These are phyloP conservation scores for Rhopalosiphum maidis DNA, from an alignment of 1,140 invertebrate species.

Conservation along the genomic window DNA sequence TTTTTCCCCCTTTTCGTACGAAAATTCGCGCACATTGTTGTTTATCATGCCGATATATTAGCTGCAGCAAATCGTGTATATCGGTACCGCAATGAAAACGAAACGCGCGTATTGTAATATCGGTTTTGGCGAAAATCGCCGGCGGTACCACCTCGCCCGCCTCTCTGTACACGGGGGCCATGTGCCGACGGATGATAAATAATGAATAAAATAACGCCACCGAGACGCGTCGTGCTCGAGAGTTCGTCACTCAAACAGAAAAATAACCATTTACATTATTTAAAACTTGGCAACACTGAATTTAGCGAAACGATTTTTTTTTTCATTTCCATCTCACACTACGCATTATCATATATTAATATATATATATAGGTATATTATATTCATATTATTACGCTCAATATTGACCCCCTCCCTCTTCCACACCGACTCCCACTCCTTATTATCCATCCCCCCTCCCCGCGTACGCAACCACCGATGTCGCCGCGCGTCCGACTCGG, in stretches of 20 bases:
- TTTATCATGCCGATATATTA: neutral
- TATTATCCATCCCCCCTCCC: neutral
- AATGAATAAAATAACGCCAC: neutral
- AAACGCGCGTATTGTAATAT: neutral
- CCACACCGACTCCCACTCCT: neutral
- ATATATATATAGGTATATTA: neutral
- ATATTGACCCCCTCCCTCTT: constrained; percentile 21
- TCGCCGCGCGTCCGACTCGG: constrained; percentile 7
- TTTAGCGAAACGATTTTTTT: constrained; percentile 41
- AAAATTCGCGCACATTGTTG: neutral
- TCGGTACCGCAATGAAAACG: neutral
- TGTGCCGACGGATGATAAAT: neutral
- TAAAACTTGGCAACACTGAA: constrained; percentile 52
- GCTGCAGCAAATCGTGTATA: neutral
- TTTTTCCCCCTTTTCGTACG: neutral
- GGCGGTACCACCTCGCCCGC: neutral
- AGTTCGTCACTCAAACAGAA: neutral
- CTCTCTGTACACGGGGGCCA: neutral
- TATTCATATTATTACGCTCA: constrained; percentile 11
- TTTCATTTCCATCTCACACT: constrained; percentile 7
- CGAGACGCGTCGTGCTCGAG: neutral
- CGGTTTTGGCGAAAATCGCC: neutral
- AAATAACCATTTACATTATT: constrained; percentile 26
- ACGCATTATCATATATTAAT: neutral
- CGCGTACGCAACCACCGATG: neutral